These are phyloP conservation scores for Pituophis catenifer DNA, from an alignment of 2,113 vertebrate species.

Conservation along the genomic window DNA sequence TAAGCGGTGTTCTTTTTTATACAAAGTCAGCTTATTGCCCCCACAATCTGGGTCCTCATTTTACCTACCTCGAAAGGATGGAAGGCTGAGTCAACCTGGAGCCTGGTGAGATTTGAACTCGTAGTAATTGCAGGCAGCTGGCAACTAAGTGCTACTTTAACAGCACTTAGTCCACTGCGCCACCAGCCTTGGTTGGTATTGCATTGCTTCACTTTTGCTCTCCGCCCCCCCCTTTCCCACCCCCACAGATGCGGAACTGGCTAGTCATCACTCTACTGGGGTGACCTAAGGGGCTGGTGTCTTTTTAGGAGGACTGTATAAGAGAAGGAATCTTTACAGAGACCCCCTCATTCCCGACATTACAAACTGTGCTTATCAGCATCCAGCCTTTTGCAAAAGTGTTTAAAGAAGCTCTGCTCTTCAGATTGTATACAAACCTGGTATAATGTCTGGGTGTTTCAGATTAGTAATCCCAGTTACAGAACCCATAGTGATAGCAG, in stretches of 20 bases:
- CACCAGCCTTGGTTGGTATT: not conserved
- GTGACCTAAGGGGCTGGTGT: not conserved
- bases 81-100: too few relatives aligned
- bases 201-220: not conserved
- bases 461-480: not conserved
- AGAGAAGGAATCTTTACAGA: not conserved
- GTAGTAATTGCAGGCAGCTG: too few relatives aligned
- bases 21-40: too few relatives aligned
- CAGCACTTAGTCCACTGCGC: too few relatives aligned
- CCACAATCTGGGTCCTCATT: too few relatives aligned
- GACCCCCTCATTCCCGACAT: fast-evolving
- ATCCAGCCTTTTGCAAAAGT: not conserved
- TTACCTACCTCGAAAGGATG: too few relatives aligned
- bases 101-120: too few relatives aligned
- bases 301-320: not conserved
- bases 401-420: not conserved
- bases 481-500: not conserved
- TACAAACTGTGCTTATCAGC: not conserved
- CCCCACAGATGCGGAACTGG: not conserved
- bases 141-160: too few relatives aligned
- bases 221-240: not conserved
- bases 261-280: not conserved
- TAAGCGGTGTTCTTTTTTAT: too few relatives aligned
- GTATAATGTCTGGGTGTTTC: too few relatives aligned
- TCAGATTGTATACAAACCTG: not conserved